Conservation (phyloP, 1,140 invertebrate species). For the Agrilus planipennis region DNA sequence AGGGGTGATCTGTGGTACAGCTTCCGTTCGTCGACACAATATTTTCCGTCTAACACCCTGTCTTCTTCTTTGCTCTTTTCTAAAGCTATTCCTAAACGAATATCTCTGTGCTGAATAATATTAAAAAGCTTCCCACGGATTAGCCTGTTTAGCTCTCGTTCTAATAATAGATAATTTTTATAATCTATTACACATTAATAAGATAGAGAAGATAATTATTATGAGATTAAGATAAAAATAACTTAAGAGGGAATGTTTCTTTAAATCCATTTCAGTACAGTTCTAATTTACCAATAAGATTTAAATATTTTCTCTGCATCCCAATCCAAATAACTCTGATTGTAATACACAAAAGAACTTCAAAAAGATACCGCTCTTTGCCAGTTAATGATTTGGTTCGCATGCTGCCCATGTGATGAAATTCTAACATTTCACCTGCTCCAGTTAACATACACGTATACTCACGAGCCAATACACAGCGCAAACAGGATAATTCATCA, state of each 20-base stretch:
- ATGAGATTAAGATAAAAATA: neutral
- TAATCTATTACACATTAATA: neutral
- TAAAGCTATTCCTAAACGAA: slow-evolving; percentile 20
- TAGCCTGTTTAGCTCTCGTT: slow-evolving; percentile 45
- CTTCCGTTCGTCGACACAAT: slow-evolving; percentile 23
- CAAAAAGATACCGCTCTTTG: slow-evolving; percentile 46
- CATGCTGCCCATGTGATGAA: slow-evolving; percentile 43
- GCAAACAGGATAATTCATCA: slow-evolving; percentile 43
- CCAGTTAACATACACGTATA: slow-evolving; percentile 46
- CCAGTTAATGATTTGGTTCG: slow-evolving; percentile 42
- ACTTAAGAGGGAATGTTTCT: neutral
- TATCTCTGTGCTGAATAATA: slow-evolving; percentile 31
- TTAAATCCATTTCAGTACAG: neutral
- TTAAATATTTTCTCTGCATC: slow-evolving; percentile 41
- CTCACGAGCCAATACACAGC: slow-evolving; percentile 45
- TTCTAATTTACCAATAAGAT: slow-evolving; percentile 40
- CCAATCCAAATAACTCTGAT: slow-evolving; percentile 51
- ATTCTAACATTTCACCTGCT: slow-evolving; percentile 35
- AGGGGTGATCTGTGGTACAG: slow-evolving; percentile 25
- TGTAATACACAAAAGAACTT: slow-evolving; percentile 43
- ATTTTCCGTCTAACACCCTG: slow-evolving; percentile 22
- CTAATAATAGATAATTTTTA: slow-evolving; percentile 26
- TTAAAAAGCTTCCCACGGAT: slow-evolving; percentile 48
- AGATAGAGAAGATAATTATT: neutral
- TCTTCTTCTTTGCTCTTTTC: slow-evolving; percentile 22